Percentiles rank a stretch among this genome's conserved stretches.
phyloP scores from a whole-genome alignment of 2,797 vertebrate species.

The Lepidocolaptes lacrymiger region DNA sequence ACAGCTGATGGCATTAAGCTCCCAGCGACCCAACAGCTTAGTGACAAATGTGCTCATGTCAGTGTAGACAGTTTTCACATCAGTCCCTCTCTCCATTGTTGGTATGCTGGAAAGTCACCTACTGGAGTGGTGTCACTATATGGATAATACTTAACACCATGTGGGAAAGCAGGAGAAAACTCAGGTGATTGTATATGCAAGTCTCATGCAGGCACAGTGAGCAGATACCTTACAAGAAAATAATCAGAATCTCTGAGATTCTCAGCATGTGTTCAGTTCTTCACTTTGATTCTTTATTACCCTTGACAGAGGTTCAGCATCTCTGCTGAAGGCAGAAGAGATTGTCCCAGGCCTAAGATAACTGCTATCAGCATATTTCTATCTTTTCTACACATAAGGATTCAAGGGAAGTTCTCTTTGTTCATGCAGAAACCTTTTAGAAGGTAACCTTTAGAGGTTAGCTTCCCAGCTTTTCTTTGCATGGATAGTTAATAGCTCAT shows the following conservation, averaged over 20 bases:
- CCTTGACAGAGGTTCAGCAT: not conserved
- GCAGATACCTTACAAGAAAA: not conserved
- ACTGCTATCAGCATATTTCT: not conserved
- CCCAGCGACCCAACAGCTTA: not conserved
- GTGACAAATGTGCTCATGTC: not conserved
- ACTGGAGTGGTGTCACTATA: not conserved
- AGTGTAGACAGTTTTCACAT: not conserved
- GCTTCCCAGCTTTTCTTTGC: not conserved
- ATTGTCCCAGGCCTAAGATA: not conserved
- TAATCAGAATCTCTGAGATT: not conserved
- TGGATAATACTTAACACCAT: not conserved
- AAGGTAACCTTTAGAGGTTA: not conserved
- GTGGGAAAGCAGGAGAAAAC: not conserved
- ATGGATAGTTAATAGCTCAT: not conserved
- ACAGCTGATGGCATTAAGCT: not conserved
- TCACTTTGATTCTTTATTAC: not conserved
- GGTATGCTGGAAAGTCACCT: not conserved
- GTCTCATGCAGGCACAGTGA: not conserved
- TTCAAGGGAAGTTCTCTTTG: not conserved
- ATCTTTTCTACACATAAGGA: not conserved
- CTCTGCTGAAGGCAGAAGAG: not conserved
- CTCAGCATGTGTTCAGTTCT: not conserved
- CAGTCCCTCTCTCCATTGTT: not conserved
- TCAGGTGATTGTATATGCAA: rapidly evolving
- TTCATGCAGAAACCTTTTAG: not conserved